Evolutionary conservation across 2,888 invertebrate genomes (phyloP).

Genomic region (Drosophila helvetica): DNA sequence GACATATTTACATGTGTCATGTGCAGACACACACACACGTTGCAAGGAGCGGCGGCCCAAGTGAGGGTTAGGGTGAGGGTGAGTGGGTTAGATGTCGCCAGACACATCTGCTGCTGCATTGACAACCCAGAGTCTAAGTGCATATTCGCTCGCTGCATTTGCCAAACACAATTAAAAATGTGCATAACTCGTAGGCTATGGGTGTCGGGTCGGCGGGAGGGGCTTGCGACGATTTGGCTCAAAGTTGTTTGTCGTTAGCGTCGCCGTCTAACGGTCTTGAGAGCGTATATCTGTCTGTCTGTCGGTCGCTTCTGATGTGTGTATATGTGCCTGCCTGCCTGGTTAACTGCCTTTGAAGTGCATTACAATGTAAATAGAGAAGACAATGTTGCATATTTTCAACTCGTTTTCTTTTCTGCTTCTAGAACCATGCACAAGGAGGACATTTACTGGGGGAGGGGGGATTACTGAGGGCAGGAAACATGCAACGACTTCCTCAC

Average conservation of each 20-base stretch:
- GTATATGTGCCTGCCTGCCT: constrained; percentile 26
- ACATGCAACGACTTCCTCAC: constrained; percentile 16
- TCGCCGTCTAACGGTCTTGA: constrained; percentile 58
- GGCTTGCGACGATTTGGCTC: constrained; percentile 58
- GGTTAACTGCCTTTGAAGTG: constrained; percentile 67
- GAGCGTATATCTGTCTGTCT: constrained; percentile 36
- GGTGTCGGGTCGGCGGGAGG: background rate
- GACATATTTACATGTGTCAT: constrained; percentile 46
- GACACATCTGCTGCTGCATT: constrained; percentile 28
- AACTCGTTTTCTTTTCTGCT: constrained; percentile 31
- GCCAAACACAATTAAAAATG: constrained; percentile 76
- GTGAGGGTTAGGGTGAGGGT: constrained; percentile 5
- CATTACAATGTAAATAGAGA: constrained; percentile 70
- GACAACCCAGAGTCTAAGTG: constrained; percentile 52
- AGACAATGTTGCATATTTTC: constrained; percentile 58
- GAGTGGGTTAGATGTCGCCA: background rate
- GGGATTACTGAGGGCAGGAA: constrained; percentile 14
- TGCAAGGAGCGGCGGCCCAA: constrained; percentile 6
- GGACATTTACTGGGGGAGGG: constrained; percentile 3
- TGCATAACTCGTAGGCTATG: constrained; percentile 61
- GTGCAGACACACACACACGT: constrained; percentile 7
- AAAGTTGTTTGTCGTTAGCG: constrained; percentile 50
- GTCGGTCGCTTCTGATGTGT: constrained; percentile 9
- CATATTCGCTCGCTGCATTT: constrained; percentile 51
- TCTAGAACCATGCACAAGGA: constrained; percentile 14